Percentiles rank a stretch among this genome's conserved stretches.
Evolutionary conservation across 2,888 invertebrate species (phyloP).

Genomic region (Trissoscelio sp.): DNA sequence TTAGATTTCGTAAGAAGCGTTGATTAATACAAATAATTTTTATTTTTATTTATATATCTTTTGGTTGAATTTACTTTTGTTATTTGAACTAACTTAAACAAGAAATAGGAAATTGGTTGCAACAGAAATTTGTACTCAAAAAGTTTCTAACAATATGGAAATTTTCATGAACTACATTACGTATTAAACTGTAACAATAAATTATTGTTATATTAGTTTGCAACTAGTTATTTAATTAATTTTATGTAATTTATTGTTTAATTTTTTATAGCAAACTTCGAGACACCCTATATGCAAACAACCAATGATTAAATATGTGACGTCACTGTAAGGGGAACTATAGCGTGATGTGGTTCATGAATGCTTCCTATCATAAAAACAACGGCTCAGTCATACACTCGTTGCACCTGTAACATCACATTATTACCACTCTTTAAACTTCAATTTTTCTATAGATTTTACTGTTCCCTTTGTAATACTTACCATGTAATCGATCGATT

Average conservation of each 20-base stretch:
- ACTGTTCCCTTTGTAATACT: constrained; percentile 12
- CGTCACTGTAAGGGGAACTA: constrained; percentile 30
- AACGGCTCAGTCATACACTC: constrained; percentile 36
- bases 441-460: not conserved
- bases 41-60: too few species aligned
- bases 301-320: constrained; percentile 31
- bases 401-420: constrained; percentile 33
- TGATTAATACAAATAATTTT: too few species aligned
- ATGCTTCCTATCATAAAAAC: constrained; percentile 19
- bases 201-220: too few species aligned
- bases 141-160: too few species aligned
- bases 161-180: too few species aligned
- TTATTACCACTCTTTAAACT: constrained; percentile 6
- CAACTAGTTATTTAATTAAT: too few species aligned
- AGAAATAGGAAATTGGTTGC: not conserved
- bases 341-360: constrained; percentile 36
- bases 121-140: not conserved
- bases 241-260: too few species aligned
- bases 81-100: not conserved
- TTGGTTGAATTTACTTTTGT: too few species aligned
- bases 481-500: constrained; percentile 24
- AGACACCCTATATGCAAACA: constrained; percentile 7
- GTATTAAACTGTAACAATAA: too few species aligned
- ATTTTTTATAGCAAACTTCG: too few species aligned
- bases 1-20: too few species aligned